These are phyloP conservation scores for Novumbra hubbsi DNA, from an alignment of 2,797 vertebrate species.

Conservation along the genomic window DNA sequence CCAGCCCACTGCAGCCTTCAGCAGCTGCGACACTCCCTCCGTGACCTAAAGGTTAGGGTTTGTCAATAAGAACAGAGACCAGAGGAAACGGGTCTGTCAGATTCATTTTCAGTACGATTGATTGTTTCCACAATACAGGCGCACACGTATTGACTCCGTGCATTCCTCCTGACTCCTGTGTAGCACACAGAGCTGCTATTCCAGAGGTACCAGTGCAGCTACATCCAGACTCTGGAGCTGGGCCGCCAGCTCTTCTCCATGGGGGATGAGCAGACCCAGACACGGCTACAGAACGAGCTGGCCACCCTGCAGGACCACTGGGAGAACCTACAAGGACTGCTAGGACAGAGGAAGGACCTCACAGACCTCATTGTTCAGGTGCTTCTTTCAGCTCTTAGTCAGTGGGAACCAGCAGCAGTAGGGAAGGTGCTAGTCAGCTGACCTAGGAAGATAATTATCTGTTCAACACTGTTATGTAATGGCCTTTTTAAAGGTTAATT, in stretches of 20 bases:
- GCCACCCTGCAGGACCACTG: constrained; percentile 78
- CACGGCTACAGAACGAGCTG: constrained; percentile 73
- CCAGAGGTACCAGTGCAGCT: constrained; percentile 77
- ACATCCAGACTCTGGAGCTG: constrained; percentile 73
- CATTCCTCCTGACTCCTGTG: neutral
- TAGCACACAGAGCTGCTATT: constrained; percentile 81
- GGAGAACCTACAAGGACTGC: constrained; percentile 70
- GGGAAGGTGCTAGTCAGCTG: neutral
- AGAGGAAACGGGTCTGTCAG: constrained; percentile 8
- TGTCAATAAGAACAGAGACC: neutral
- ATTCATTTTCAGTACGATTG: constrained; percentile 29
- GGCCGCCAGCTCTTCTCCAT: constrained; percentile 78
- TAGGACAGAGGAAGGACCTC: constrained; percentile 67
- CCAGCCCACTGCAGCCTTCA: constrained; percentile 69
- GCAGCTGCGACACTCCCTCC: constrained; percentile 72
- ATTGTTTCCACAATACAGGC: too few relatives aligned
- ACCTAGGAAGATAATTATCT: neutral
- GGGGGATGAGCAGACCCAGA: constrained; percentile 63
- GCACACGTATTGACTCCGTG: neutral
- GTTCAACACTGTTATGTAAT: neutral
- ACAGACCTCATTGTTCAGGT: constrained; percentile 77
- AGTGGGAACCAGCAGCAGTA: neutral
- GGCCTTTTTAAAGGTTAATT: neutral
- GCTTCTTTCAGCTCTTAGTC: neutral
- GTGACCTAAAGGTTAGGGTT: constrained; percentile 74